These are phyloP conservation scores for Halichoerus grypus DNA, from an alignment of 2,113 vertebrate genomes.

Conservation along the genomic window DNA sequence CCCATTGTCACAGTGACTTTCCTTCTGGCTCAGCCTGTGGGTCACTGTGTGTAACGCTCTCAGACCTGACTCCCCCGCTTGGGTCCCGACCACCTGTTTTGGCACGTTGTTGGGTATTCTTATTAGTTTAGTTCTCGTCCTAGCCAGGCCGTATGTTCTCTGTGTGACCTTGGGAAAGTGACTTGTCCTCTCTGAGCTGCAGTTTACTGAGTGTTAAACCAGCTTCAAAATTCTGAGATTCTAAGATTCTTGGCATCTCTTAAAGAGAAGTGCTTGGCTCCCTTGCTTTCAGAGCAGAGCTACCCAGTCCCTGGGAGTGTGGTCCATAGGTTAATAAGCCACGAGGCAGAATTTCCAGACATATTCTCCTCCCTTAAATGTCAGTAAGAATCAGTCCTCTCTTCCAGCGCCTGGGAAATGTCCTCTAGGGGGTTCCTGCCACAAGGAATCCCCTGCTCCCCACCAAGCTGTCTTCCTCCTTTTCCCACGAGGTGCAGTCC, in stretches of 20 bases:
- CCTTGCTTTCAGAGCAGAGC: not conserved
- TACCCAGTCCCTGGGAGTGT: not conserved
- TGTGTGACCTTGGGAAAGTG: conserved; percentile 50
- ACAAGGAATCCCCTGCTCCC: not conserved
- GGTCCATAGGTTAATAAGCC: not conserved
- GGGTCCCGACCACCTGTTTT: not conserved
- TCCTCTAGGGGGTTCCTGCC: not conserved
- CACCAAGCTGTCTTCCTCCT: not conserved
- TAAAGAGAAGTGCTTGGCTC: not conserved
- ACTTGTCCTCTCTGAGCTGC: conserved; percentile 1
- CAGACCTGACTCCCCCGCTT: not conserved
- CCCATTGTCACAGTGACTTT: not conserved
- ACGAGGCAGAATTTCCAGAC: not conserved
- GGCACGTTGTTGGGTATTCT: not conserved
- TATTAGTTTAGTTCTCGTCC: not conserved
- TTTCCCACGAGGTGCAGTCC: not conserved
- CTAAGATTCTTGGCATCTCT: not conserved
- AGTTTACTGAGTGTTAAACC: not conserved
- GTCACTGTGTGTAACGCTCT: not conserved
- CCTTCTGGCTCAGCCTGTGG: not conserved
- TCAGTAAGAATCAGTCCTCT: not conserved
- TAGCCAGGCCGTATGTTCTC: not conserved
- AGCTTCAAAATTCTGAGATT: not conserved
- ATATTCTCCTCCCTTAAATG: not conserved
- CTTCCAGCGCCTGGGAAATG: not conserved